Conservation (phyloP, 2,797 vertebrate genomes). For the Xenentodon cancila region DNA sequence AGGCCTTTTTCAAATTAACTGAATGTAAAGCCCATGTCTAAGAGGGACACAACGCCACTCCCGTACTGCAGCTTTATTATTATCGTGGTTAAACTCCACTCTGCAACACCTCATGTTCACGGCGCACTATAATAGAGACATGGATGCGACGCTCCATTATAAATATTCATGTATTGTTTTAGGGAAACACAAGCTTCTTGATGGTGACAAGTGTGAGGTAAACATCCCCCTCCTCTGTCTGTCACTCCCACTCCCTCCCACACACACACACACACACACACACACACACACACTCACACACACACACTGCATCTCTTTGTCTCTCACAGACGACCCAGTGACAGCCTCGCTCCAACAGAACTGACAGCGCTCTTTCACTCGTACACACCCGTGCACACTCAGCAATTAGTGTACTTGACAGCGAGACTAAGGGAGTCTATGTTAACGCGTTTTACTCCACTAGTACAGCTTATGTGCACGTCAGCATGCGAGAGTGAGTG, state of each 20-base stretch:
- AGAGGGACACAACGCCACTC: too few relatives aligned
- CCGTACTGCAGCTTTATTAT: background rate
- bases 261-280: conserved; percentile 28
- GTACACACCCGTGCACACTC: conserved; percentile 9
- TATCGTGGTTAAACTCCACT: conserved; percentile 1
- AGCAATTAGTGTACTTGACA: conserved; percentile 34
- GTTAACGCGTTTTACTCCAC: conserved; percentile 9
- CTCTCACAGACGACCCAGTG: conserved; percentile 43
- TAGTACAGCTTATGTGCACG: too few relatives aligned
- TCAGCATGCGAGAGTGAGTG: conserved; percentile 5
- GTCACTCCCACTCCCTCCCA: conserved; percentile 27
- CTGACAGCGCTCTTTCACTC: conserved; percentile 28
- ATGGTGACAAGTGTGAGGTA: conserved; percentile 46
- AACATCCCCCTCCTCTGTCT: conserved; percentile 32
- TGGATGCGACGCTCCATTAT: conserved; percentile 12
- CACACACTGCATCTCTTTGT: conserved; percentile 36
- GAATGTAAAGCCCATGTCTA: too few relatives aligned
- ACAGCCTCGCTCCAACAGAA: conserved; percentile 44
- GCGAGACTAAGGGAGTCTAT: conserved; percentile 22
- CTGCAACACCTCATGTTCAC: background rate
- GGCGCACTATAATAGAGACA: background rate
- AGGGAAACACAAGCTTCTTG: conserved; percentile 43
- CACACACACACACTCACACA: conserved; percentile 11
- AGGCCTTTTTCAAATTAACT: too few relatives aligned
- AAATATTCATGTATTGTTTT: conserved; percentile 22